These are phyloP conservation scores for Odontomyia ornata DNA, from an alignment of 2,888 invertebrate genomes.

Conservation along the genomic window DNA sequence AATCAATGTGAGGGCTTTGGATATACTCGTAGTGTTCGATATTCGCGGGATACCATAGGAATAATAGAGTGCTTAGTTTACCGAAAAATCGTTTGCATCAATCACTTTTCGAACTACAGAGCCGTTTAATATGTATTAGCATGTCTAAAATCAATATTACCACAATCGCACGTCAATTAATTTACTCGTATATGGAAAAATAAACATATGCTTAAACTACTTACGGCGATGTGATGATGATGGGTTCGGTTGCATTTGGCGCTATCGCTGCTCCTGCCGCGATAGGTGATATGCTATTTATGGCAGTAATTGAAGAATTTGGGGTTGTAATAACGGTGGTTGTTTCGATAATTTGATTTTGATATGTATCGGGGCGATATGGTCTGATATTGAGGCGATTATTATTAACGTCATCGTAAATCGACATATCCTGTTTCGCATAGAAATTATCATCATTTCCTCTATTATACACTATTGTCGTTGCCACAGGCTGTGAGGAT, in stretches of 20 bases:
- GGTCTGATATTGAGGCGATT: slow-evolving; percentile 62
- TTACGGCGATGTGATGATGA: slow-evolving; percentile 42
- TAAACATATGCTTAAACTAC: slow-evolving; percentile 26
- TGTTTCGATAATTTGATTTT: slow-evolving; percentile 47
- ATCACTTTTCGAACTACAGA: too few species aligned
- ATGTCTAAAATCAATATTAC: too few species aligned
- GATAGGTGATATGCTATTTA: slow-evolving; percentile 20
- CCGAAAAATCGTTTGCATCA: too few species aligned
- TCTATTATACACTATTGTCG: slow-evolving; percentile 31
- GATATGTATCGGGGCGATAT: slow-evolving; percentile 58
- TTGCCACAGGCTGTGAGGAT: background rate
- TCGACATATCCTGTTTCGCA: slow-evolving; percentile 61
- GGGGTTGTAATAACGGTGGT: background rate
- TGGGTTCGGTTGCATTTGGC: slow-evolving; percentile 44
- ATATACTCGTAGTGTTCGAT: too few species aligned
- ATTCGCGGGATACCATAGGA: too few species aligned
- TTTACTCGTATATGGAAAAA: background rate
- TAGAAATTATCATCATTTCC: slow-evolving; percentile 56
- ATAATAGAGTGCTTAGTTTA: too few species aligned
- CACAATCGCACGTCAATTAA: too few species aligned
- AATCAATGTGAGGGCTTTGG: too few species aligned
- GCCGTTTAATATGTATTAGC: too few species aligned
- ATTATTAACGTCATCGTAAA: slow-evolving; percentile 63
- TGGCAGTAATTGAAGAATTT: background rate
- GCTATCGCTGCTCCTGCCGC: background rate